phyloP scores from a whole-genome alignment of 2,888 invertebrate genomes.

The Pemphredon lugubris region DNA sequence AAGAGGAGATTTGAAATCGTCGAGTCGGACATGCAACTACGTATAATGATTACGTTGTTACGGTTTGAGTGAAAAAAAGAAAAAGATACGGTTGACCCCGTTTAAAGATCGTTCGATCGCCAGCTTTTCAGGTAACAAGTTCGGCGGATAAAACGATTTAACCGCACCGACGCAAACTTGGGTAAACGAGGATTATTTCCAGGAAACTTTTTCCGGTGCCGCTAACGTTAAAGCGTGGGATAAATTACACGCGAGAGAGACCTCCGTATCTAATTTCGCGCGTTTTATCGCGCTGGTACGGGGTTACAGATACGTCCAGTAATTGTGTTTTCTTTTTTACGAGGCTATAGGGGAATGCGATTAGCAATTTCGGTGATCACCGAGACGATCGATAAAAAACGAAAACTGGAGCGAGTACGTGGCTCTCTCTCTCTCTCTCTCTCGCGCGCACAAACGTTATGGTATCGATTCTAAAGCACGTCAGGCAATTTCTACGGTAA shows the following conservation, averaged over 20 bases:
- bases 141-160: not conserved
- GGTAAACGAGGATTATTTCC: no score
- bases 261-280: no score
- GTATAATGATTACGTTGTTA: not conserved
- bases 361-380: constrained; percentile 11
- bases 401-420: no score
- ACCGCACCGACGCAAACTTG: not conserved
- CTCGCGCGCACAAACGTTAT: not conserved
- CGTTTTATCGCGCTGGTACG: no score
- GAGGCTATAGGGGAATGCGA: not conserved
- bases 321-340: no score
- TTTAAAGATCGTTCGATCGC: not conserved
- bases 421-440: no score
- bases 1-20: not conserved
- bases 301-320: no score
- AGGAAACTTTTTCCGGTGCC: no score
- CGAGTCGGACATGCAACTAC: not conserved
- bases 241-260: no score
- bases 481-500: constrained; percentile 1
- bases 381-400: no score
- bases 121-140: no score
- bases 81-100: not conserved
- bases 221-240: no score
- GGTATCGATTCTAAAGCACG: constrained; percentile 14
- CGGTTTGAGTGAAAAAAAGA: not conserved